Conservation (phyloP, 2,113 vertebrate genomes). For the Gymnorhina tibicen region DNA sequence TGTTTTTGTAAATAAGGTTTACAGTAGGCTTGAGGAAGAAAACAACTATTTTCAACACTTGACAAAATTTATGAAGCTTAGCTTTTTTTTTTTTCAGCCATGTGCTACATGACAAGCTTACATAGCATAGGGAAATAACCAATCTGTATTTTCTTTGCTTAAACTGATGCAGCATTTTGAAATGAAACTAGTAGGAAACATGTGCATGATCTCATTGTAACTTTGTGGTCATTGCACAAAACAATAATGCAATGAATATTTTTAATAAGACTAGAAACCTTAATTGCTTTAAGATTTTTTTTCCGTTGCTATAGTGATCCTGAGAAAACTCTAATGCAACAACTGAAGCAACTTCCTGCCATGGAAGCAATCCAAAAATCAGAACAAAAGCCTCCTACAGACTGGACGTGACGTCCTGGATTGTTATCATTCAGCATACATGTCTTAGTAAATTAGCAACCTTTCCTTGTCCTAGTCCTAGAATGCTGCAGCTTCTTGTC, state of each 20-base stretch:
- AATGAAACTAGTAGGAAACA: background rate
- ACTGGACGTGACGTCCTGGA: background rate
- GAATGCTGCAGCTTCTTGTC: background rate
- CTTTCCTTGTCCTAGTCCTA: background rate
- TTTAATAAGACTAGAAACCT: background rate
- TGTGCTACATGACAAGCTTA: background rate
- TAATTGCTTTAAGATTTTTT: background rate
- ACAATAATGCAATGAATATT: background rate
- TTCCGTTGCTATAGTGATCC: conserved; percentile 7
- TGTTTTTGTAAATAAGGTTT: background rate
- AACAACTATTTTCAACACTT: background rate
- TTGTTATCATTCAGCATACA: background rate
- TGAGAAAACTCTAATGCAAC: conserved; percentile 1
- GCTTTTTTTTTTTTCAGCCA: background rate
- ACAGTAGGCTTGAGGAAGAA: background rate
- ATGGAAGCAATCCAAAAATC: conserved; percentile 29
- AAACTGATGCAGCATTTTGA: background rate
- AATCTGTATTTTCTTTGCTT: background rate
- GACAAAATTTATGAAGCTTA: background rate
- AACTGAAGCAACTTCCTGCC: conserved; percentile 38
- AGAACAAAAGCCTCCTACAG: conserved; percentile 32
- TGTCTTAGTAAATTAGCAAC: background rate
- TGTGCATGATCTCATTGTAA: background rate
- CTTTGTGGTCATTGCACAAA: background rate
- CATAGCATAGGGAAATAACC: background rate